Conservation (phyloP, 2,888 invertebrate genomes). For the Bombylius major region DNA sequence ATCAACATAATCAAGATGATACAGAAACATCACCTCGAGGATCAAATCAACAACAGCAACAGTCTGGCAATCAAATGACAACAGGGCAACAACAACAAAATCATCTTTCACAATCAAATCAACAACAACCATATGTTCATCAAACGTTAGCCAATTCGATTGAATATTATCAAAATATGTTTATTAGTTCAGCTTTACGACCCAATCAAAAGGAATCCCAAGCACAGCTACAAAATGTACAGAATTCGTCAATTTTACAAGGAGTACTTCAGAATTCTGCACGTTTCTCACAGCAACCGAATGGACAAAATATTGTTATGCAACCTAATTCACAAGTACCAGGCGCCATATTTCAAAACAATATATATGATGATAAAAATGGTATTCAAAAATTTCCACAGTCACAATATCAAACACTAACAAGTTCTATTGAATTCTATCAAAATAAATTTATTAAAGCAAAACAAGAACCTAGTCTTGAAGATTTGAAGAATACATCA, state of each 20-base stretch:
- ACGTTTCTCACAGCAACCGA: not conserved
- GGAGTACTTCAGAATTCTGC: not conserved
- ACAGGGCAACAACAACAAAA: conserved; percentile 16
- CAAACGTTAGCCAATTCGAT: conserved; percentile 25
- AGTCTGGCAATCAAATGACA: conserved; percentile 11
- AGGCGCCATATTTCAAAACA: not conserved
- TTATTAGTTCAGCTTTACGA: conserved; percentile 21
- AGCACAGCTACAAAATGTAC: conserved; percentile 2
- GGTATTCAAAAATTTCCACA: conserved; percentile 7
- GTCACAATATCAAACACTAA: conserved; percentile 17
- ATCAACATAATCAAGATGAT: conserved; percentile 13
- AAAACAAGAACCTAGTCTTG: conserved; percentile 23
- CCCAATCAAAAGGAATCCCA: conserved; percentile 10
- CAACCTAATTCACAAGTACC: not conserved
- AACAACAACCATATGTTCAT: conserved; percentile 8
- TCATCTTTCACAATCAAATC: conserved; percentile 3
- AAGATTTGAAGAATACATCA: conserved; percentile 15
- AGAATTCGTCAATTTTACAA: not conserved
- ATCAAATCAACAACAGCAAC: conserved; percentile 17
- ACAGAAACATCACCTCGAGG: conserved; percentile 19
- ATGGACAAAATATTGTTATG: not conserved
- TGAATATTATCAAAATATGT: conserved; percentile 35
- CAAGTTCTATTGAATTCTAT: conserved; percentile 31
- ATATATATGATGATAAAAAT: conserved; percentile 8
- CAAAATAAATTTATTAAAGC: conserved; percentile 33